These are phyloP conservation scores for Drosophila pseudotakahashii DNA, from an alignment of 2,888 invertebrate genomes.

Conservation along the genomic window DNA sequence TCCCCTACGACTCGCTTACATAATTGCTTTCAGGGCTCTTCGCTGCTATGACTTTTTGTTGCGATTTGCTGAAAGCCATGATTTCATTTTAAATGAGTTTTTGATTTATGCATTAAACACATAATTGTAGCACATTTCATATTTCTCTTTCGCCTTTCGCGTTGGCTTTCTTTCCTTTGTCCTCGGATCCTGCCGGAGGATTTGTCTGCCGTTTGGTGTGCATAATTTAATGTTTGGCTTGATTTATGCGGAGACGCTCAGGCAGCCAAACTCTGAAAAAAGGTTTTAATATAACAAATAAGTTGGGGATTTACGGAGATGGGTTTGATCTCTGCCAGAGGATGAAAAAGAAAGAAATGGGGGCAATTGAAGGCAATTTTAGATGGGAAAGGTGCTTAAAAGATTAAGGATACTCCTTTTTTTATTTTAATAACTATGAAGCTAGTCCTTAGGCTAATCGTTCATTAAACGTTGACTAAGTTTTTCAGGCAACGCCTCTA, in stretches of 20 bases:
- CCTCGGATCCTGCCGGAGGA: slow-evolving; percentile 42
- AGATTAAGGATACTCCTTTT: not conserved
- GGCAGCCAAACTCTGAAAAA: slow-evolving; percentile 36
- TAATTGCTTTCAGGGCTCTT: slow-evolving; percentile 58
- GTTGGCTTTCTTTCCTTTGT: slow-evolving; percentile 26
- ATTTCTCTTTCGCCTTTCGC: slow-evolving; percentile 21
- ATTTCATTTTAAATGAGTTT: slow-evolving; percentile 79
- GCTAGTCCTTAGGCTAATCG: not conserved
- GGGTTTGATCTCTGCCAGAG: slow-evolving; percentile 26
- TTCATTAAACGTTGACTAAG: slow-evolving; percentile 15
- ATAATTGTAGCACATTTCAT: slow-evolving; percentile 68
- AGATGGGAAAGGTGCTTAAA: not conserved
- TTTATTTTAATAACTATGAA: no score
- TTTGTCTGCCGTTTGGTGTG: slow-evolving; percentile 64
- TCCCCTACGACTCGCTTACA: not conserved
- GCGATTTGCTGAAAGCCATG: slow-evolving; percentile 71
- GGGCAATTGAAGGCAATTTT: slow-evolving; percentile 20
- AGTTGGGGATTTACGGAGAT: slow-evolving; percentile 47
- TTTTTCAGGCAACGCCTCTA: slow-evolving; percentile 1
- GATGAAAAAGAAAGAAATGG: slow-evolving; percentile 10
- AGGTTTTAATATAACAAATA: slow-evolving; percentile 46
- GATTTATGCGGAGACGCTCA: slow-evolving; percentile 57
- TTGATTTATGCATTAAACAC: slow-evolving; percentile 77
- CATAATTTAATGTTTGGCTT: slow-evolving; percentile 73
- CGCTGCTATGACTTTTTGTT: slow-evolving; percentile 54